Conservation (phyloP, 2,888 invertebrate species). For the Craniophora ligustri region DNA sequence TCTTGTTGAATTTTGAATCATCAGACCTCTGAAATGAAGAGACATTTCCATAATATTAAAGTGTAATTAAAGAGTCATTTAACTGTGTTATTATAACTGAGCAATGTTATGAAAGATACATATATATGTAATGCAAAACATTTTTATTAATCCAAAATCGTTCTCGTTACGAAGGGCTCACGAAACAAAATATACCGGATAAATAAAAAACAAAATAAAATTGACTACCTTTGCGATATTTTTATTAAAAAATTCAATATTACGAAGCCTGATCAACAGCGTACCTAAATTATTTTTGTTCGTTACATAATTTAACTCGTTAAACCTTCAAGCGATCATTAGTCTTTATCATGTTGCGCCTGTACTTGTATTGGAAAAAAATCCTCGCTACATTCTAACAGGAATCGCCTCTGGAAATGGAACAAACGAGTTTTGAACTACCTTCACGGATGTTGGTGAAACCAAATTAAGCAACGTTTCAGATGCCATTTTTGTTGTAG, state of each 20-base stretch:
- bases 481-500: slow-evolving; percentile 63
- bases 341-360: slow-evolving; percentile 36
- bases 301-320: slow-evolving; percentile 34
- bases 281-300: slow-evolving; percentile 36
- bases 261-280: slow-evolving; percentile 20
- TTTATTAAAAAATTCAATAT: slow-evolving; percentile 28
- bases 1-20: slow-evolving; percentile 23
- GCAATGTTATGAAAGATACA: too few species aligned
- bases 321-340: slow-evolving; percentile 41
- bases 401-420: slow-evolving; percentile 49
- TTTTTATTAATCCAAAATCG: slow-evolving; percentile 16
- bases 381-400: slow-evolving; percentile 24
- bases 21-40: slow-evolving; percentile 17
- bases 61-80: too few species aligned
- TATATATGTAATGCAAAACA: too few species aligned
- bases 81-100: too few species aligned
- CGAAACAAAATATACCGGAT: slow-evolving; percentile 16
- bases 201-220: slow-evolving; percentile 11
- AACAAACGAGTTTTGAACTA: slow-evolving; percentile 61
- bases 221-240: slow-evolving; percentile 4
- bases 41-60: too few species aligned
- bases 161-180: slow-evolving; percentile 6
- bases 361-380: slow-evolving; percentile 32
- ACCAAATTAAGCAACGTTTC: slow-evolving; percentile 67
- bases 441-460: slow-evolving; percentile 51